Conservation (phyloP, 2,113 vertebrate genomes). For the Mohoua ochrocephala region DNA sequence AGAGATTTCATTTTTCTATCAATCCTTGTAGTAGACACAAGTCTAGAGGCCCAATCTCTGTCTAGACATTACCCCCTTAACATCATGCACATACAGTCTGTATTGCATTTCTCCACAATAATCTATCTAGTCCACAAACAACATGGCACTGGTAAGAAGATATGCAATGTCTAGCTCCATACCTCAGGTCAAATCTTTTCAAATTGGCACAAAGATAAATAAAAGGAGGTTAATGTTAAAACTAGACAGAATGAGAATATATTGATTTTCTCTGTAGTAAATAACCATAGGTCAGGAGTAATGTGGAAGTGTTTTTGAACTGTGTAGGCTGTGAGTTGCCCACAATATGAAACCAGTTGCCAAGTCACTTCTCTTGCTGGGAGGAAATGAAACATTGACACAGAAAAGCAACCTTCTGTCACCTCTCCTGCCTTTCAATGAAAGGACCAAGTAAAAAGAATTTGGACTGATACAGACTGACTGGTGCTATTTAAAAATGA, state of each 20-base stretch:
- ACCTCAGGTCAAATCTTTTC: background rate
- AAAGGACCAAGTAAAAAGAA: background rate
- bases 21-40: background rate
- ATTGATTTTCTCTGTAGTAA: background rate
- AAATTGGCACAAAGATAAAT: background rate
- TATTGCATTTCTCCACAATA: background rate
- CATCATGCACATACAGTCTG: background rate
- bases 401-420: background rate
- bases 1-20: slow-evolving; percentile 12
- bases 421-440: background rate
- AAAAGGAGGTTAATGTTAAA: background rate
- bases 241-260: background rate
- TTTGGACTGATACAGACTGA: background rate
- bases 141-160: background rate
- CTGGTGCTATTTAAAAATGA: background rate
- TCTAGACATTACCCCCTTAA: background rate
- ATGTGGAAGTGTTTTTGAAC: background rate
- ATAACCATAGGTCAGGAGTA: background rate
- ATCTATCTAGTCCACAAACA: background rate
- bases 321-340: background rate
- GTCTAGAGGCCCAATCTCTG: background rate
- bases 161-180: background rate
- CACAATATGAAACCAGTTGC: background rate
- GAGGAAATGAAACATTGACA: background rate
- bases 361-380: background rate